Percentiles rank a stretch among this genome's conserved stretches.
These are phyloP conservation scores for Venustaconcha ellipsiformis DNA, from an alignment of 1,140 invertebrate genomes.

Conservation along the genomic window DNA sequence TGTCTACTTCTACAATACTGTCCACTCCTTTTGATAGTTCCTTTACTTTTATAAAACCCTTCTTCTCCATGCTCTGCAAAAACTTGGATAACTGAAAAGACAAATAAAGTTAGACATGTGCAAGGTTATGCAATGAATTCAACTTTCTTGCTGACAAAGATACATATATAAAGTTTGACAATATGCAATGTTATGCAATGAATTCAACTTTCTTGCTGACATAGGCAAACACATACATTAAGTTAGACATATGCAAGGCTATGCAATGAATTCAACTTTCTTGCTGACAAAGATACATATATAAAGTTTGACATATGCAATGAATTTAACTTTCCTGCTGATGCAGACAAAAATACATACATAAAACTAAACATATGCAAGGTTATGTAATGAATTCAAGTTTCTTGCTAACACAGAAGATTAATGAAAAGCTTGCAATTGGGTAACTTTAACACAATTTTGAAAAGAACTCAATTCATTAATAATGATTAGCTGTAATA, in stretches of 20 bases:
- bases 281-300: background rate
- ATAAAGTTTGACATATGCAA: background rate
- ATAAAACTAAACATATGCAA: background rate
- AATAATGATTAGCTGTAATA: no score
- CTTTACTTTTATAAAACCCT: slow-evolving; percentile 77
- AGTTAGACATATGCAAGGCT: background rate
- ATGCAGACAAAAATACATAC: no score
- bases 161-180: background rate
- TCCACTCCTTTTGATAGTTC: slow-evolving; percentile 82
- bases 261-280: background rate
- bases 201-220: background rate
- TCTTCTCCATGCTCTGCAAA: slow-evolving; percentile 74
- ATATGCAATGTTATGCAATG: background rate
- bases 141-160: background rate
- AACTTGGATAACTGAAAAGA: slow-evolving; percentile 74
- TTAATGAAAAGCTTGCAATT: no score
- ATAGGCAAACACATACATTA: background rate
- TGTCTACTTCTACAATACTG: slow-evolving; percentile 71
- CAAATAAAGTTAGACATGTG: background rate
- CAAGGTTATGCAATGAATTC: background rate
- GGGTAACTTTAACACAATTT: no score
- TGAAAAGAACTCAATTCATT: no score
- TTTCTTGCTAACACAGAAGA: background rate
- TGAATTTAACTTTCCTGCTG: background rate
- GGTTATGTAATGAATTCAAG: background rate